Percentiles rank a stretch among this genome's conserved stretches.
phyloP scores from a whole-genome alignment of 2,888 invertebrate species.

The Eristalis intricaria region DNA sequence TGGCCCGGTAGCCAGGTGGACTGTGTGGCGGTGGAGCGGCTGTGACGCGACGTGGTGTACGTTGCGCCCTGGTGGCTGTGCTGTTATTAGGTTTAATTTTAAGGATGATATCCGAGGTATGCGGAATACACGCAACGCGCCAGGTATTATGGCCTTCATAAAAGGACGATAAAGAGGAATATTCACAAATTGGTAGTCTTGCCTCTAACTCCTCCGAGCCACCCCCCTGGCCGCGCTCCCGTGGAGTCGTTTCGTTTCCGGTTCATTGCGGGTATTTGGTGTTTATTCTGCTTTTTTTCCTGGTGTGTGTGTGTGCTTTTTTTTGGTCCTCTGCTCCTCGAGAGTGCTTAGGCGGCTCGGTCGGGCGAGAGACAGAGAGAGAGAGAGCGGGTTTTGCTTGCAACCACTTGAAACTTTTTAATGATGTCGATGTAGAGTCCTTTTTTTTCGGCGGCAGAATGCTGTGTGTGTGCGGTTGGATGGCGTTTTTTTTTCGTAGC shows the following conservation, averaged over 20 bases:
- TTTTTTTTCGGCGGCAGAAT: slow-evolving; percentile 1
- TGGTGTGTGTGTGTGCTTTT: background rate
- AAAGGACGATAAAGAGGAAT: slow-evolving; percentile 50
- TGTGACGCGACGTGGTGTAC: background rate
- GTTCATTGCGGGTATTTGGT: slow-evolving; percentile 36
- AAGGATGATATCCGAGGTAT: slow-evolving; percentile 65
- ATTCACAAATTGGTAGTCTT: slow-evolving; percentile 29
- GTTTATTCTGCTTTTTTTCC: background rate
- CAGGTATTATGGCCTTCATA: slow-evolving; percentile 52
- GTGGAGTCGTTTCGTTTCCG: background rate
- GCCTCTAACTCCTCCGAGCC: slow-evolving; percentile 4
- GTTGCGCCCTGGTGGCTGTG: slow-evolving; percentile 28
- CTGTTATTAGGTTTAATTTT: slow-evolving; percentile 69
- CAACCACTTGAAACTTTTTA: slow-evolving; percentile 70
- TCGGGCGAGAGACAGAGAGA: background rate
- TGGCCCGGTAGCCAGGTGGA: background rate
- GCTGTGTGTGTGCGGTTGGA: background rate
- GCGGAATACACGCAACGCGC: slow-evolving; percentile 58
- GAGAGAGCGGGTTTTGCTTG: slow-evolving; percentile 7
- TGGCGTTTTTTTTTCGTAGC: background rate
- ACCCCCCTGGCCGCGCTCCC: background rate
- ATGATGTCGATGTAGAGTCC: slow-evolving; percentile 57
- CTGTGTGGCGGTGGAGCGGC: background rate
- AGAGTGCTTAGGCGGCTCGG: background rate
- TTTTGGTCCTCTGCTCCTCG: background rate